phyloP scores from a whole-genome alignment of 1,140 invertebrate species.

The Bombus haemorrhoidalis region DNA sequence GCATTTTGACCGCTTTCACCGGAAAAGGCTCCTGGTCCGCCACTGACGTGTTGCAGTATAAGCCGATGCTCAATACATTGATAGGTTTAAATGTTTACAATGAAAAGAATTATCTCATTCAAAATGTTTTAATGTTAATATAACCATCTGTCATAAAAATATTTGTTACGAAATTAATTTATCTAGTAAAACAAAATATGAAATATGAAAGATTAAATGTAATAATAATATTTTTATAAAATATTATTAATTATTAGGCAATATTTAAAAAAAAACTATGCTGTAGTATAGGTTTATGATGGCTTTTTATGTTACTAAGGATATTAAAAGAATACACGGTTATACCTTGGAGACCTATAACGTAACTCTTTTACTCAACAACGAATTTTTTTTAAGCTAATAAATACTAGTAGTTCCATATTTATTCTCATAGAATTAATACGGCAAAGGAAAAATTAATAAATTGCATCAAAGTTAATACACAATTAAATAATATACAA shows the following conservation, averaged over 20 bases:
- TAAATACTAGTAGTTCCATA: neutral
- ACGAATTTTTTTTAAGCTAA: conserved; percentile 1
- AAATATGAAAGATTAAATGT: too few relatives aligned
- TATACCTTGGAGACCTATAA: neutral
- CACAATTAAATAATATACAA: neutral
- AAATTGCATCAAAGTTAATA: neutral
- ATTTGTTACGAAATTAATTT: too few relatives aligned
- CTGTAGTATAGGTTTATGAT: too few relatives aligned
- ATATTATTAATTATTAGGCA: neutral
- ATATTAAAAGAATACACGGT: conserved; percentile 3
- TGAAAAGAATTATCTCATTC: too few relatives aligned
- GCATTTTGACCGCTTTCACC: too few relatives aligned
- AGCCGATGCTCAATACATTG: too few relatives aligned
- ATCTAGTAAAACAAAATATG: too few relatives aligned
- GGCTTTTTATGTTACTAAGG: neutral
- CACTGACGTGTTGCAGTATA: neutral
- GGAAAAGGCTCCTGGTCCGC: too few relatives aligned
- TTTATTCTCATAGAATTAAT: neutral
- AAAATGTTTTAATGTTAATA: too few relatives aligned
- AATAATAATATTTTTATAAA: neutral
- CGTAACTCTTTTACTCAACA: neutral
- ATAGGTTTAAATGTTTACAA: too few relatives aligned
- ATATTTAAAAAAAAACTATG: neutral
- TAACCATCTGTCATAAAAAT: too few relatives aligned
- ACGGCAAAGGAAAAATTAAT: neutral